Evolutionary conservation across 1,140 invertebrate species (phyloP).

Genomic region (Bombus waltoni): DNA sequence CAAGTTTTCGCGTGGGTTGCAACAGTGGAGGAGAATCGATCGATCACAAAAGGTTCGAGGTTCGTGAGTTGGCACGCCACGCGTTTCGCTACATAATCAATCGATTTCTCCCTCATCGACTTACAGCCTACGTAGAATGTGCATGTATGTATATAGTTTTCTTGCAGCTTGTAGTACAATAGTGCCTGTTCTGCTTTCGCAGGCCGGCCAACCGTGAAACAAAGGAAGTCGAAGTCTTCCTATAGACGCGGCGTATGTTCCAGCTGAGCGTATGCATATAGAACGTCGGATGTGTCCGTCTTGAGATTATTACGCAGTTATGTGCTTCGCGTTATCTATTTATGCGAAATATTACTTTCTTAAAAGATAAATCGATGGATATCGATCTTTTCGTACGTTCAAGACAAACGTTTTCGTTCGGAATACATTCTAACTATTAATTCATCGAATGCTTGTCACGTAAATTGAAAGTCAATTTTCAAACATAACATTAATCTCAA

Average conservation of each 20-base stretch:
- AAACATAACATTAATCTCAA: background rate
- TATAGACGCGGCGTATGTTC: constrained; percentile 37
- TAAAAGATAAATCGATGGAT: too few species aligned
- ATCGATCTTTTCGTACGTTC: too few species aligned
- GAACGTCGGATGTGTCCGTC: background rate
- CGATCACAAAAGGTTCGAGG: constrained; percentile 47
- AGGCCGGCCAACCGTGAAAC: constrained; percentile 59
- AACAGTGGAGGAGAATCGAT: constrained; percentile 52
- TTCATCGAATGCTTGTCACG: background rate
- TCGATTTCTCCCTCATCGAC: constrained; percentile 47
- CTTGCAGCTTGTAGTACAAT: constrained; percentile 55
- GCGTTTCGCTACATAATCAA: constrained; percentile 53
- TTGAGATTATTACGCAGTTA: background rate
- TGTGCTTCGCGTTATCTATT: background rate
- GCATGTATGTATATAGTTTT: constrained; percentile 19
- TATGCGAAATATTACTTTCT: background rate
- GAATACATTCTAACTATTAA: background rate
- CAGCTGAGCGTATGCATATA: background rate
- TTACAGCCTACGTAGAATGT: constrained; percentile 49
- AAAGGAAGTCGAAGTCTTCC: constrained; percentile 63
- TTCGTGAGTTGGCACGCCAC: constrained; percentile 5
- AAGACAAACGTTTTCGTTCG: too few species aligned
- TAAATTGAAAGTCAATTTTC: background rate
- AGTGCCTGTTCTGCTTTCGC: constrained; percentile 58
- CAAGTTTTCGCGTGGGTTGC: constrained; percentile 44